These are phyloP conservation scores for Abrostola triplasia DNA, from an alignment of 2,888 invertebrate genomes.

Conservation along the genomic window DNA sequence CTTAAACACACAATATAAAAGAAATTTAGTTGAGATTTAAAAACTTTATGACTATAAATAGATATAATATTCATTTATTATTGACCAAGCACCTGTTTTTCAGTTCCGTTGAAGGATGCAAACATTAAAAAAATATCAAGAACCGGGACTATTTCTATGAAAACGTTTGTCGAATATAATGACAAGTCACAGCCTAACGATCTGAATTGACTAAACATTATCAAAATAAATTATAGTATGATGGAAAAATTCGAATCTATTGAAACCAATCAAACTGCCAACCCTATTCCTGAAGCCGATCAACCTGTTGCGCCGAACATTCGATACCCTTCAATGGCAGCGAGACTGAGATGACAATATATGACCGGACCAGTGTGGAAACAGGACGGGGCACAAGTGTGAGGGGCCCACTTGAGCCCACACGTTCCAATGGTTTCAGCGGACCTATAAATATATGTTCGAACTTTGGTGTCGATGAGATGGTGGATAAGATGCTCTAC, in stretches of 20 bases:
- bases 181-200: too few species aligned
- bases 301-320: slow-evolving; percentile 86
- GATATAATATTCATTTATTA: too few species aligned
- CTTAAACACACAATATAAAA: too few species aligned
- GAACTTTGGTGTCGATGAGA: slow-evolving; percentile 70
- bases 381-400: slow-evolving; percentile 67
- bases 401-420: slow-evolving; percentile 81
- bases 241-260: slow-evolving; percentile 1
- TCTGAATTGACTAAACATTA: too few species aligned
- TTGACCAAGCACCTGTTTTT: too few species aligned
- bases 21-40: too few species aligned
- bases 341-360: slow-evolving; percentile 63
- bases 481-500: slow-evolving; percentile 70
- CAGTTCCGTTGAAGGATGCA: too few species aligned
- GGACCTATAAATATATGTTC: slow-evolving; percentile 84
- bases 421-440: slow-evolving; percentile 85
- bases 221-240: slow-evolving; percentile 4
- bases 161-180: too few species aligned
- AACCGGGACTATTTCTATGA: too few species aligned
- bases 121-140: too few species aligned
- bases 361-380: slow-evolving; percentile 47
- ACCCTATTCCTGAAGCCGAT: slow-evolving; percentile 83
- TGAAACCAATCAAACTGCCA: slow-evolving; percentile 76
- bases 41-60: too few species aligned
- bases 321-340: slow-evolving; percentile 87